Evolutionary conservation across 2,888 invertebrate species (phyloP), one percentile per base, ranked within the genome.

Genomic region (Tortrix viridana): DNA sequence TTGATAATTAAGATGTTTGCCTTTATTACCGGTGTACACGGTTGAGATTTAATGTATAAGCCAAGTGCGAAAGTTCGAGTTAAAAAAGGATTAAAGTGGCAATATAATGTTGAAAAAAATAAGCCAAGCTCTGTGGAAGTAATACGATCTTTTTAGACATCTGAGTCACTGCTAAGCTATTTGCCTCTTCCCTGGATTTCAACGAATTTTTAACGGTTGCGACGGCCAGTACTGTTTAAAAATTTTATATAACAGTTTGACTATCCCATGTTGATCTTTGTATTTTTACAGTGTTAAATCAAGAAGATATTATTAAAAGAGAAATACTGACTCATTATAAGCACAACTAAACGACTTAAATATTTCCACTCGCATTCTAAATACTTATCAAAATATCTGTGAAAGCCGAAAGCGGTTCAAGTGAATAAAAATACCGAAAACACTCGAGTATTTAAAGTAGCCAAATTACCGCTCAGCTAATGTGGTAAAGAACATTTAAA

Each of bases 1-100:
- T 46, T 32, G 22, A 62, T 52, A 57, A 63, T 63, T 53, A 63
- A 63, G 63, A 58, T 47, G 50, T 56, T 61, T 44, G 4, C 47
- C 12, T 53, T 41, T 38, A 38, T 52, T 52, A 52, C 19, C n/a
- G n/a, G 18, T 59, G 19, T 43, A 20, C 43, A 41, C 56, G 37
- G 47, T 37, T 41, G 57, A 38, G 23, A 5, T 18, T 9, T 16
- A 2, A n/a, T 47, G 2, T 18, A 18, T 16, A 2, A n/a, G 56
- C 47, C 56, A 38, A 48, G 48, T 22, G n/a, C 52, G 20, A 19
- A 12, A 3, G 3, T 3, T 12, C 12, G 4, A 12, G 32, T 32
- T 7, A 12, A 32, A 32, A 32, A 32, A 32, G 7, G 7, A 0
- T 7, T 32, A 12, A 3, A 32, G 12, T 3, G 32, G 32, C 32